Base-by-base conservation (phyloP, 2,797 vertebrate genomes). In the Labeo calbasu region DNA sequence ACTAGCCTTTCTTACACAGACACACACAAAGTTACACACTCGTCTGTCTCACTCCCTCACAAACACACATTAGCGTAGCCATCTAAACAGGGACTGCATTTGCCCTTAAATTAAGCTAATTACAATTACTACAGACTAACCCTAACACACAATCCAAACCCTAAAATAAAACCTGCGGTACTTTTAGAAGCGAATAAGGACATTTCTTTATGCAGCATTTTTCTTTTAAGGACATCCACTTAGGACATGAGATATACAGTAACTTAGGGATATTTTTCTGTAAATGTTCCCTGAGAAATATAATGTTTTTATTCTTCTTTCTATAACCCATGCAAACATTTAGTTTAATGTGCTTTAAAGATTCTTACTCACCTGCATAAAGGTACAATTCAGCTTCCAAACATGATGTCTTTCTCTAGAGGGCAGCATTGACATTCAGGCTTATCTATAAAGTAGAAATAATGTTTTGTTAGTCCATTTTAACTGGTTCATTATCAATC, bases 401-500 rank as follows among this genome's bases (percentile, higher is more conserved):
- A 12, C 17, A 25, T 15, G 19, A 15, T 32, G 23, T 53, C 46
- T 82, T 40, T 81, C 87, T 75, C 79, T 86, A 88, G 85, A 82
- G 75, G 72, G 87, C 81, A 78, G 65, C 57, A 61, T 70, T 80
- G 53, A 70, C 50, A 48, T 72, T 69, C 68, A 78, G 9, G 55
- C 25, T n/a, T 14, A 21, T 43, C 36, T 68, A 25, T 40, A 46
- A n/a, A 55, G 40, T 13, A 59, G 40, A 46, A 53, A 40, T 3
- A 3, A 50, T 8, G 15, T n/a, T n/a, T 48, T 77, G n/a, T 1
- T 17, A 32, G 63, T 40, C 5, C 14, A 3, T 76, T 69, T 53
- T 25, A 63, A 66, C 23, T 9, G 6, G n/a, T 25, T 25, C 0
- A 53, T 75, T 46, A 53, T 25, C 21, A 36, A 2, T 50, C 1